Conservation (phyloP, 2,888 invertebrate species). For the Drosophila paracracens region DNA sequence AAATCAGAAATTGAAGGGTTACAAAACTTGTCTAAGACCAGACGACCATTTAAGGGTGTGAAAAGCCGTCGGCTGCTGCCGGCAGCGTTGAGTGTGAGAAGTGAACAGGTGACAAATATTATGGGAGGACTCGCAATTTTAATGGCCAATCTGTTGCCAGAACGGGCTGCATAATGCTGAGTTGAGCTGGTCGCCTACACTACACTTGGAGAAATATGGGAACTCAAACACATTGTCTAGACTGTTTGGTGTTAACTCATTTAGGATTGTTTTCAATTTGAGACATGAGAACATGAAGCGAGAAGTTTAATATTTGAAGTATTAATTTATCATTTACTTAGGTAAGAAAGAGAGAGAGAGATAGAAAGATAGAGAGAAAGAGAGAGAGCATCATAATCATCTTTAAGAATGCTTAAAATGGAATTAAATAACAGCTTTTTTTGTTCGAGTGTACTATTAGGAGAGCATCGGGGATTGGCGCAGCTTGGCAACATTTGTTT, state of each 20-base stretch:
- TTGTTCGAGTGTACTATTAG: background rate
- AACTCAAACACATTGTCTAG: background rate
- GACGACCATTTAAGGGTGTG: slow-evolving; percentile 3
- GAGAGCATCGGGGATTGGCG: slow-evolving; percentile 22
- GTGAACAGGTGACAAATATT: slow-evolving; percentile 22
- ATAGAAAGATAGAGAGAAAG: background rate
- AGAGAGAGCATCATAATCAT: background rate
- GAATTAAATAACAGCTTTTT: accelerated
- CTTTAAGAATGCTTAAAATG: no score
- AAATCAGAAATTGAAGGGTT: slow-evolving; percentile 14
- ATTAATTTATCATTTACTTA: background rate
- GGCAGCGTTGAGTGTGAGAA: background rate
- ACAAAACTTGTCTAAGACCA: slow-evolving; percentile 18
- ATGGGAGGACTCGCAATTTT: slow-evolving; percentile 12
- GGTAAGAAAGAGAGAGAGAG: background rate
- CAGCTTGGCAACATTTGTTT: slow-evolving; percentile 67
- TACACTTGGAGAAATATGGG: background rate
- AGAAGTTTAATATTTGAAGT: background rate
- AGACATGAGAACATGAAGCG: background rate
- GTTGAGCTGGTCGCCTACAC: slow-evolving; percentile 24
- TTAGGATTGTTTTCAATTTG: background rate
- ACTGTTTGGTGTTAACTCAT: background rate
- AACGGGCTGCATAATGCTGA: slow-evolving; percentile 40
- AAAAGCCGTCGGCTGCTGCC: slow-evolving; percentile 3
- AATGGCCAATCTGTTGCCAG: slow-evolving; percentile 53